A percentile compares a stretch with the other conserved stretches of the same genome.
These are phyloP conservation scores for Rhimphoctona megacephalus DNA, from an alignment of 2,888 invertebrate genomes.

Conservation along the genomic window DNA sequence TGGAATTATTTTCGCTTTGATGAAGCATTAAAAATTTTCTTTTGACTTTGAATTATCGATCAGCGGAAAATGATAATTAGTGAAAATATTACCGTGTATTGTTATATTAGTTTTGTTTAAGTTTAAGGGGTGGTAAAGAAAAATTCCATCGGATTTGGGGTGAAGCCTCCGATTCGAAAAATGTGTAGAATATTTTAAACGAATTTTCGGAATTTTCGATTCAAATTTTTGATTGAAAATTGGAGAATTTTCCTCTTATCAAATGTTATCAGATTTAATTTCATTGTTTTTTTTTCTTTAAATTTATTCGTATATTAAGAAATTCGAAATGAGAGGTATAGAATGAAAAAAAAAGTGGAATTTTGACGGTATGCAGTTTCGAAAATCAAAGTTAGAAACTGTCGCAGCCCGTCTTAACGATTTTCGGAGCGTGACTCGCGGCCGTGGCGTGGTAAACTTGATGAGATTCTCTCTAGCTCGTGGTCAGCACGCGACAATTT, in stretches of 20 bases:
- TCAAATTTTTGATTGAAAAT: neutral
- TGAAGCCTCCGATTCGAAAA: no score
- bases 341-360: conserved; percentile 19
- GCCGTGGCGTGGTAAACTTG: conserved; percentile 40
- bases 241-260: neutral
- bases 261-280: neutral
- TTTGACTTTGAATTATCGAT: neutral
- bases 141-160: neutral
- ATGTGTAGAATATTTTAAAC: neutral
- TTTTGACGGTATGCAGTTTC: conserved; percentile 48
- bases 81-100: neutral
- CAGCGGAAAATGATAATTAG: neutral
- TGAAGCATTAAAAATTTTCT: neutral
- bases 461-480: conserved; percentile 52
- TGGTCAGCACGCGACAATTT: conserved; percentile 69
- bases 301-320: neutral
- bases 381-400: conserved; percentile 69
- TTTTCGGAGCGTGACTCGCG: conserved; percentile 71
- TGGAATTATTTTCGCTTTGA: neutral
- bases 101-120: no score
- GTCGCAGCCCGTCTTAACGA: conserved; percentile 51
- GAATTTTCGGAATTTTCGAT: neutral
- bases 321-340: neutral
- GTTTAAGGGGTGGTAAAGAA: neutral
- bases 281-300: neutral